Base-by-base conservation (phyloP, 2,888 invertebrate species). In the Empis livida region DNA sequence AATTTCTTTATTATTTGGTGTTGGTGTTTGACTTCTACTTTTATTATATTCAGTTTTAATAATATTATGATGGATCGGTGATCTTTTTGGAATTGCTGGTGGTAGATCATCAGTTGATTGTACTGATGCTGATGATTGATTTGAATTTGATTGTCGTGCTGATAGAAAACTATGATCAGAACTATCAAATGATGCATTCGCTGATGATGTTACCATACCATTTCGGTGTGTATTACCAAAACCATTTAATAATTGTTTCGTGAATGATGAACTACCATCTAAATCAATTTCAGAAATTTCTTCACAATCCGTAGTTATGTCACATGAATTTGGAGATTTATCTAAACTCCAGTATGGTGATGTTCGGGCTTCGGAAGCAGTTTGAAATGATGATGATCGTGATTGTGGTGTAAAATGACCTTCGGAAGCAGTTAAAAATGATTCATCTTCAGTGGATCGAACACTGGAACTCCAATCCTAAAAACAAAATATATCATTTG, bases 351-450 rank as follows among this genome's bases (percentile, higher is more conserved):
- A 73, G 71, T 77, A 77, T 61, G 76, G 77, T 17, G 77, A 75
- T 47, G 72, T 74, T 49, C 79, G 79, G 54, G 77, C 78, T 61
- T 79, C 79, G 2, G 80, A 80, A 11, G 79, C 80, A 1, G 80
- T 80, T 57, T 79, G 79, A 64, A 80, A 81, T 2, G 81, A 81
- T 16, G 79, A 80, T 27, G 80, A 80, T 47, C 79, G 70, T 8
- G 81, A 81, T 49, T 77, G 79, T 27, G 79, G 79, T 6, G 76
- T 73, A 31, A 63, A 66, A 41, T 81, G 79, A 56, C 78, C 78
- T 57, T 82, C 82, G 1, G 82, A 82, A 13, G 81, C 81, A 3
- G 82, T 81, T 31, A 75, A 72, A 62, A 81, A 82, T 49, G 78
- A 78, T 51, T 79, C 80, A 53, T 79, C 79, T 49, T 78, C 78